phyloP scores from a whole-genome alignment of 2,888 invertebrate species.

The Acrobasis repandana region DNA sequence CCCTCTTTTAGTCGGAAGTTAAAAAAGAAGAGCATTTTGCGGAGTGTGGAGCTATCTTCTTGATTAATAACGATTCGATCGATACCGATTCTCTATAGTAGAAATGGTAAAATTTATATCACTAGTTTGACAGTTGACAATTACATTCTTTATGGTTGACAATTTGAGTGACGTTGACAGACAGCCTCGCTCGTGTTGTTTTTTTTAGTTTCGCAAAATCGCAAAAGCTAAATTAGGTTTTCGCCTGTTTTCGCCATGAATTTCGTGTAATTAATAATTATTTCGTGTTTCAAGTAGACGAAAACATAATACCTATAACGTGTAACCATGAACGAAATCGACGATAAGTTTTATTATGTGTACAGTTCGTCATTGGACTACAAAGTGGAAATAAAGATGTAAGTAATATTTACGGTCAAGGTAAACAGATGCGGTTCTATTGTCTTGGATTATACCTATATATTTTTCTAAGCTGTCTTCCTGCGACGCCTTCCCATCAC shows the following conservation, averaged over 20 bases:
- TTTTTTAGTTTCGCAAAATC: neutral
- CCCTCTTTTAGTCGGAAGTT: no score
- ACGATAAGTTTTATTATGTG: constrained; percentile 92
- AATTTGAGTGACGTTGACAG: neutral
- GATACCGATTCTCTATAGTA: neutral
- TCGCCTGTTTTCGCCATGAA: neutral
- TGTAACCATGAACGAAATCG: constrained; percentile 86
- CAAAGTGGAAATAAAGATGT: constrained; percentile 96
- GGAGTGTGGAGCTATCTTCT: neutral
- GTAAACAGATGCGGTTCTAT: constrained; percentile 2
- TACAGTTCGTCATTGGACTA: constrained; percentile 96
- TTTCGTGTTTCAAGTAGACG: neutral
- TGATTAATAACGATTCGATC: neutral
- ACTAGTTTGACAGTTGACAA: neutral
- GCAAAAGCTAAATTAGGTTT: neutral
- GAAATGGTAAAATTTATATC: neutral
- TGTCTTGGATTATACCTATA: neutral
- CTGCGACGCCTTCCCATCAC: no score
- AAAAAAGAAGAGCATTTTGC: no score
- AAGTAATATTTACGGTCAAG: constrained; percentile 60
- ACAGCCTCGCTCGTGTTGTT: neutral
- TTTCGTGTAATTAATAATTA: neutral
- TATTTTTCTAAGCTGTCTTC: no score
- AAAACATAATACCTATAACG: neutral
- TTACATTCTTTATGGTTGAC: no score